Evolutionary conservation across 2,888 invertebrate genomes (phyloP).

Genomic region (Incurvaria masculella): DNA sequence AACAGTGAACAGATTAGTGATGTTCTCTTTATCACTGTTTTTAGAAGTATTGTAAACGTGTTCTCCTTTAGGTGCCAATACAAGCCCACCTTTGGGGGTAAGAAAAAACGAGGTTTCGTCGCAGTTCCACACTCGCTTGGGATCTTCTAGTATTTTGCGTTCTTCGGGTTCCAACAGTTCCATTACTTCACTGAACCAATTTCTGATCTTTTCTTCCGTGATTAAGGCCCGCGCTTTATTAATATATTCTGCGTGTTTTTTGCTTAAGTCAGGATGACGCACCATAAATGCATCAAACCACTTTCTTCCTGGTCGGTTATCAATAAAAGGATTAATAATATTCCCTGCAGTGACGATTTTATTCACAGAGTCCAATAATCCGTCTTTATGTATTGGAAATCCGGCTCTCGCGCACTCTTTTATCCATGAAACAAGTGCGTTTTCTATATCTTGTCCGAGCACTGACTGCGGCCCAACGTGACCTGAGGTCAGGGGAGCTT

Average conservation of each 20-base stretch:
- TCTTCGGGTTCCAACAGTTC: conserved; percentile 1
- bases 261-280: conserved; percentile 1
- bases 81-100: conserved; percentile 14
- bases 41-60: conserved; percentile 8
- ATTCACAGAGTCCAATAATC: conserved; percentile 1
- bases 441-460: conserved; percentile 2
- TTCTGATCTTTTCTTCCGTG: conserved; percentile 3
- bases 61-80: conserved; percentile 14
- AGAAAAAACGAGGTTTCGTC: conserved; percentile 13
- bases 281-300: neutral
- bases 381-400: conserved; percentile 2
- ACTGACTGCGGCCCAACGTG: neutral
- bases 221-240: conserved; percentile 3
- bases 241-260: conserved; percentile 4
- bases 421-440: conserved; percentile 2
- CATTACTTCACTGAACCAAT: conserved; percentile 1
- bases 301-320: neutral
- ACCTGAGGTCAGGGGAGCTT: neutral
- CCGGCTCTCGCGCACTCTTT: conserved; percentile 1
- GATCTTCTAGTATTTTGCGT: conserved; percentile 7
- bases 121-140: conserved; percentile 8
- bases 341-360: neutral
- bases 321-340: neutral
- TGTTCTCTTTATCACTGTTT: conserved; percentile 11
- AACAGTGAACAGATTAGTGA: conserved; percentile 11